Conservation (phyloP, 35 echinoderm and acorn worm genomes). For the Amphiura filiformis region DNA sequence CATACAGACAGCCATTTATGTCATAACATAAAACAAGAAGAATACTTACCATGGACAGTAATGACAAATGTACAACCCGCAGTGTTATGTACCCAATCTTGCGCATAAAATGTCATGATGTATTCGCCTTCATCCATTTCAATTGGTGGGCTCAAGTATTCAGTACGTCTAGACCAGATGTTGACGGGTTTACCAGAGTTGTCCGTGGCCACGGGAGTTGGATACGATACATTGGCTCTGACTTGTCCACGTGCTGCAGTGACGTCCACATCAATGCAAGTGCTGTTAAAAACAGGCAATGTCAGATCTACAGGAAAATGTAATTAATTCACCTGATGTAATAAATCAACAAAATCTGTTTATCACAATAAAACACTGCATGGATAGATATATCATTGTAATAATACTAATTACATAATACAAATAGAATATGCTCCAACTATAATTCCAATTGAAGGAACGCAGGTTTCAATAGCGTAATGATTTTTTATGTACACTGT, state of each 20-base stretch:
- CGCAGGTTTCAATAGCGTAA: no score
- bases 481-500: no score
- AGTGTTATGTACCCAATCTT: constrained; percentile 32
- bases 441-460: no score
- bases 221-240: neutral
- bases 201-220: constrained; percentile 3
- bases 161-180: neutral
- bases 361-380: no score
- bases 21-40: no score
- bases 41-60: constrained; percentile 27
- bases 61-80: constrained; percentile 24
- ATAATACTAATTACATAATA: no score
- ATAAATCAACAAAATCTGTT: no score
- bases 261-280: constrained; percentile 31
- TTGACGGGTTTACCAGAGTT: constrained; percentile 37
- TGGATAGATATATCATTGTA: no score
- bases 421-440: no score
- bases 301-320: constrained; percentile 16
- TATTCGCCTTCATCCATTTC: constrained; percentile 20
- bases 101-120: constrained; percentile 23
- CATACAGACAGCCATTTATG: no score
- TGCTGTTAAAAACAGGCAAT: constrained; percentile 21
- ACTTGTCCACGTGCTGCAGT: constrained; percentile 19
- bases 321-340: no score
- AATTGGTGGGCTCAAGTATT: neutral